These are phyloP conservation scores for Gopherus flavomarginatus DNA, from an alignment of 2,113 vertebrate species.

Conservation along the genomic window DNA sequence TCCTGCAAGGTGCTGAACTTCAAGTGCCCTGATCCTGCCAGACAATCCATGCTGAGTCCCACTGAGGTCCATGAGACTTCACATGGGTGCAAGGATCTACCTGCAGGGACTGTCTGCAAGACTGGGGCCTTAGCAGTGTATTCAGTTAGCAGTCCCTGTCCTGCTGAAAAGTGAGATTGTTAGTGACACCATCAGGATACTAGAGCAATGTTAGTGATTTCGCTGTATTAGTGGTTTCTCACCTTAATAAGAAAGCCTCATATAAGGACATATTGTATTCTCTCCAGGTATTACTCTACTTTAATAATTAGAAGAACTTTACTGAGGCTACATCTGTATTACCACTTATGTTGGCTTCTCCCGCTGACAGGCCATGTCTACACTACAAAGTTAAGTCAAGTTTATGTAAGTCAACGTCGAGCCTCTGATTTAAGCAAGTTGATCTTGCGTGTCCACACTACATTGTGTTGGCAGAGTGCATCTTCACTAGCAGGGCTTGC, in stretches of 20 bases:
- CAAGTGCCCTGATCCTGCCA: neutral
- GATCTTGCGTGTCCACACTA: too few relatives aligned
- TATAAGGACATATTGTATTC: neutral
- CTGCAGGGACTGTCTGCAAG: neutral
- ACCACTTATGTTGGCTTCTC: too few relatives aligned
- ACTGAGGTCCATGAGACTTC: neutral
- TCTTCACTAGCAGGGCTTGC: too few relatives aligned
- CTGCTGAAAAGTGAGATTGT: neutral
- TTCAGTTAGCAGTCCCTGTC: neutral
- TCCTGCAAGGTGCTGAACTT: neutral
- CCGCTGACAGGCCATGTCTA: too few relatives aligned
- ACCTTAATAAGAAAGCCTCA: neutral
- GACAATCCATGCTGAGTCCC: neutral
- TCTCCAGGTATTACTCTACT: neutral
- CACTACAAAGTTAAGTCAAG: too few relatives aligned
- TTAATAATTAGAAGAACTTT: neutral
- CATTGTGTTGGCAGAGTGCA: too few relatives aligned
- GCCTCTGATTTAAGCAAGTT: too few relatives aligned
- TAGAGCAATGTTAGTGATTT: neutral
- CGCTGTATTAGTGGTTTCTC: neutral
- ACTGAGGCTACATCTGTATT: too few relatives aligned
- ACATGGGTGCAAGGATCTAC: neutral
- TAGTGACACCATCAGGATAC: neutral
- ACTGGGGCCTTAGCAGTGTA: neutral
- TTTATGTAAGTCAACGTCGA: too few relatives aligned